Conservation (phyloP, 2,888 invertebrate species). For the Galerucella calmariensis region DNA sequence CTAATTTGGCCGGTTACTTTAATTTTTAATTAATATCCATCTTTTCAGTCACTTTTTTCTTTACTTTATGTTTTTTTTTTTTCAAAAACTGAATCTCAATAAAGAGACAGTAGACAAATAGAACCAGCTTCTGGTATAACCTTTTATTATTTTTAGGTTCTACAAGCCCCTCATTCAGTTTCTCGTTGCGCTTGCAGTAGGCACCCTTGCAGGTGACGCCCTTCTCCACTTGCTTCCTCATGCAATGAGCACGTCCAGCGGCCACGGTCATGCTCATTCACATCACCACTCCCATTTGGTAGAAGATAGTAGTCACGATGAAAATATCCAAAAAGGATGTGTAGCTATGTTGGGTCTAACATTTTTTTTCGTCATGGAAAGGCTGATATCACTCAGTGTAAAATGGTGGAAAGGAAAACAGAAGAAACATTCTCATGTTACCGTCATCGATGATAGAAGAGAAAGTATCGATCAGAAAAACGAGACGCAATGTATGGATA, state of each 20-base stretch:
- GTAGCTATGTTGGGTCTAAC: constrained; percentile 85
- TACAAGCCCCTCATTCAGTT: constrained; percentile 92
- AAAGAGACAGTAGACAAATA: too few species aligned
- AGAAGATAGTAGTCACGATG: constrained; percentile 67
- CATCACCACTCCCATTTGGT: constrained; percentile 55
- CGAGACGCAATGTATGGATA: constrained; percentile 79
- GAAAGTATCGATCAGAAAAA: constrained; percentile 49
- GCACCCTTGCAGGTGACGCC: constrained; percentile 82
- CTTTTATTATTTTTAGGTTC: constrained; percentile 66
- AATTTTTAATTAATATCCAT: too few species aligned
- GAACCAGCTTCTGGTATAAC: too few species aligned
- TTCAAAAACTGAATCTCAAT: too few species aligned
- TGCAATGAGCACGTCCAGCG: constrained; percentile 68
- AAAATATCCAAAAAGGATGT: constrained; percentile 87
- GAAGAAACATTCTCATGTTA: constrained; percentile 61
- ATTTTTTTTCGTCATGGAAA: constrained; percentile 90
- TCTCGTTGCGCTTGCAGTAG: constrained; percentile 92
- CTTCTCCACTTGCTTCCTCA: constrained; percentile 92
- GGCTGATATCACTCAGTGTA: constrained; percentile 80
- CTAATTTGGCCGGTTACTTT: too few species aligned
- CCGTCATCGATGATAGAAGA: constrained; percentile 72
- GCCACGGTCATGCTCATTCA: constrained; percentile 56
- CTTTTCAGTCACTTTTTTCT: too few species aligned
- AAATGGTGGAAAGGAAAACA: constrained; percentile 84
- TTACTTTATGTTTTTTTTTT: too few species aligned